Evolutionary conservation across 2,113 vertebrate species (phyloP), one percentile per base, ranked within the genome.

Genomic region (Cephalopterus ornatus): DNA sequence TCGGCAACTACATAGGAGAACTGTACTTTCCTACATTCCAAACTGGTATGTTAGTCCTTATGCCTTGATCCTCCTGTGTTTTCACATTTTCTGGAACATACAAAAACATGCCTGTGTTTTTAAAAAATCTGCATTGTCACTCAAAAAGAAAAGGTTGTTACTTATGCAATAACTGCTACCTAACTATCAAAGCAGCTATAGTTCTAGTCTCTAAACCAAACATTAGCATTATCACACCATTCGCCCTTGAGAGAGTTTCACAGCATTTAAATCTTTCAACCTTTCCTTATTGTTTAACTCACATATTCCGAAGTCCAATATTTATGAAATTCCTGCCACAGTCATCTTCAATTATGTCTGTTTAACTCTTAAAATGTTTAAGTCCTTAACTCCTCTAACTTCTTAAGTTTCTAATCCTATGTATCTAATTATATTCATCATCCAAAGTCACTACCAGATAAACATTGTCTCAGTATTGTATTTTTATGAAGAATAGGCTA

Each of bases 61-160:
- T 52, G 19, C 14, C 35, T 85, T 46, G 20, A 67, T 67, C 50
- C 18, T 93, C 79, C 62, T 59, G 47, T 49, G 26, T 67, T 82
- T 95, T 75, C 26, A 46, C 33, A 72, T 84, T n/a, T 71, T 49
- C 26, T 75, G 61, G 44, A 76, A 95, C 42, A 82, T 30, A 39
- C 2, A 30, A 32, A 81, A 74, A 63, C 0, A 0, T 41, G 17
- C 3, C 33, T 32, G 4, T 35, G 5, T 74, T 75, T 61, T 19
- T 49, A 8, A 24, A 53, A n/a, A 35, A 14, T 11, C 19, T 7
- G 12, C 4, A 21, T 67, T 71, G 20, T 47, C 0, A 4, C 18
- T 23, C 4, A 67, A 20, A 94, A 79, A 39, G 23, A 35, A 33
- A 53, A n/a, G n/a, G 15, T 20, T 80, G 9, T 24, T 65, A 18